Evolutionary conservation across 2,113 vertebrate genomes (phyloP).

Genomic region (Microtus oregoni): DNA sequence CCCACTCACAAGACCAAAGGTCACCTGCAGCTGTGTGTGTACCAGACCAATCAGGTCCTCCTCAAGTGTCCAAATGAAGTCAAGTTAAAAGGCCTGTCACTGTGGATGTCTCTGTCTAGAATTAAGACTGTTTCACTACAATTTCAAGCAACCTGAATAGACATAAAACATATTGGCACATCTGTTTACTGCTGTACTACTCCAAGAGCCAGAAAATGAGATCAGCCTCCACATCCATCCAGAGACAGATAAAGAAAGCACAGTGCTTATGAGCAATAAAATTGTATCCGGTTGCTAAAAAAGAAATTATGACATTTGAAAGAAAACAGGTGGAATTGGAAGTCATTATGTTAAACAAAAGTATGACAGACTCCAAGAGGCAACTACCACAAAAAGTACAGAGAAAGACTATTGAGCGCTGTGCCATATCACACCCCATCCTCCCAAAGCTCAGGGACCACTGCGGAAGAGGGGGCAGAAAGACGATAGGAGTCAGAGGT

Average conservation of each 20-base stretch:
- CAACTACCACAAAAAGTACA: background rate
- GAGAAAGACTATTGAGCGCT: background rate
- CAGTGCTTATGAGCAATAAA: background rate
- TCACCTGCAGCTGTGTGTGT: background rate
- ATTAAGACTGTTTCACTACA: background rate
- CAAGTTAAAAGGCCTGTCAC: background rate
- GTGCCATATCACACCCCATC: background rate
- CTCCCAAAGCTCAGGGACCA: too few species aligned
- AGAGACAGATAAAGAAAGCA: background rate
- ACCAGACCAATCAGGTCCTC: background rate
- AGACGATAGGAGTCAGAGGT: background rate
- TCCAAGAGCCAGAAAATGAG: background rate
- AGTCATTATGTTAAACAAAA: background rate
- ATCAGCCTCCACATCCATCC: background rate
- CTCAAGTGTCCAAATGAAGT: background rate
- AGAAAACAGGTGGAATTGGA: background rate
- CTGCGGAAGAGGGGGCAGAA: background rate
- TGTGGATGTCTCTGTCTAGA: background rate
- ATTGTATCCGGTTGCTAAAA: background rate
- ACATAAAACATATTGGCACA: background rate
- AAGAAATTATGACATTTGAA: background rate
- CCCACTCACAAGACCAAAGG: background rate
- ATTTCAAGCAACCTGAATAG: background rate
- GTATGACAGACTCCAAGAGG: background rate
- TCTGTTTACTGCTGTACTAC: background rate